Base-by-base conservation (phyloP, 2,797 vertebrate species). In the Caiman crocodilus region DNA sequence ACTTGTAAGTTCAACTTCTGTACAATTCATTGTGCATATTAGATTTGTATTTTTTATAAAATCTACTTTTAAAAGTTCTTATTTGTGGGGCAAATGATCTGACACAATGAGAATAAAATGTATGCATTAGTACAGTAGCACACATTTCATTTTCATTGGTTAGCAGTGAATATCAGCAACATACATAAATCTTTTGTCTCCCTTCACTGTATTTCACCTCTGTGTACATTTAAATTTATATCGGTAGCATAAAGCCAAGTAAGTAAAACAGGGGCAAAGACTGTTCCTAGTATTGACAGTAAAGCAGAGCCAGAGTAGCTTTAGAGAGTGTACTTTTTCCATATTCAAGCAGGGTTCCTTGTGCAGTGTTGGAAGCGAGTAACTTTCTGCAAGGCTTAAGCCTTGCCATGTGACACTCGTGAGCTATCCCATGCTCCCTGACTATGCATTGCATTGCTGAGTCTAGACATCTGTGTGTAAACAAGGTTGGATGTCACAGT, bases 141-240 rank as follows among this genome's bases (percentile, higher is more conserved):
- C 50, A 56, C 30, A 17, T 65, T 85, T 20, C 65, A n/a, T 57
- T 83, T 82, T 35, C 17, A 26, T 73, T 79, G 93, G 58, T 73
- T 89, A 87, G 23, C 65, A 67, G 85, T 81, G 85, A 69, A 55
- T 69, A 82, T 75, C 81, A 32, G 25, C 64, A 28, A 3, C 64
- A 16, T 14, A 76, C 42, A 64, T 87, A 95, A 81, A 4, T 4
- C 2, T 11, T 82, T 85, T 20, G 79, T 75, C 75, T 80, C 17
- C 85, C 50, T 59, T 87, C 84, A 55, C 90, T 89, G 69, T 7
- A 76, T 88, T 92, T 91, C 89, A 42, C 55, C 65, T 92, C 82
- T 75, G 35, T 65, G 55, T 73, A 59, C 30, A 60, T 83, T 6
- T 55, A 61, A 65, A 60, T 86, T 92, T 90, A 82, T 90, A 59